Conservation (phyloP, 2,113 vertebrate species). For the Ailurus styani region DNA sequence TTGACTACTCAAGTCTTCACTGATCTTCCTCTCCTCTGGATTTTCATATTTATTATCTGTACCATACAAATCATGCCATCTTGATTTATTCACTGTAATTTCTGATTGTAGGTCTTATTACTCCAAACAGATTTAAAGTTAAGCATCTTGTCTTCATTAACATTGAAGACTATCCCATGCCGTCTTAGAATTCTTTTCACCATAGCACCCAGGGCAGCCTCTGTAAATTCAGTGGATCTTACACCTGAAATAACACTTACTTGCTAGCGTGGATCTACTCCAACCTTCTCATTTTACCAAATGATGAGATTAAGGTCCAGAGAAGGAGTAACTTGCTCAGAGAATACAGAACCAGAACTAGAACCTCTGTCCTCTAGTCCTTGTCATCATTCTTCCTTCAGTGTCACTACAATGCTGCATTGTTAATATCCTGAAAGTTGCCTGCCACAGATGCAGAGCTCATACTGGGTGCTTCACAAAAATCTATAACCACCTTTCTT, state of each 20-base stretch:
- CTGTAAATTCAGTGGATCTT: background rate
- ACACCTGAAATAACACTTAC: background rate
- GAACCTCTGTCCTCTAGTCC: background rate
- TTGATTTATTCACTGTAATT: background rate
- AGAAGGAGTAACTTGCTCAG: background rate
- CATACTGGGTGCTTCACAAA: background rate
- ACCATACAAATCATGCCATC: background rate
- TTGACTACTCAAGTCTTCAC: background rate
- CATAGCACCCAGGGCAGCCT: background rate
- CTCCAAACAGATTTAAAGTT: background rate
- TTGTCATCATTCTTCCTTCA: background rate
- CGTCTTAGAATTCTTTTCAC: background rate
- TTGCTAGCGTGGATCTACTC: background rate
- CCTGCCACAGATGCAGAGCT: background rate
- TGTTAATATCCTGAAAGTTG: background rate
- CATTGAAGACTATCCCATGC: background rate
- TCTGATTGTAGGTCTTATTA: background rate
- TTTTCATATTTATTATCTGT: background rate
- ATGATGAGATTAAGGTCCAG: background rate
- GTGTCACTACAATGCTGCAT: background rate
- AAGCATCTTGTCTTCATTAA: background rate
- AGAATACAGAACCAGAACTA: background rate
- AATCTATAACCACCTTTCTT: background rate
- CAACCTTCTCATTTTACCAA: background rate
- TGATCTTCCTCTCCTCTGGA: background rate